Conservation (phyloP, 2,797 vertebrate genomes). For the Alectoris magna region DNA sequence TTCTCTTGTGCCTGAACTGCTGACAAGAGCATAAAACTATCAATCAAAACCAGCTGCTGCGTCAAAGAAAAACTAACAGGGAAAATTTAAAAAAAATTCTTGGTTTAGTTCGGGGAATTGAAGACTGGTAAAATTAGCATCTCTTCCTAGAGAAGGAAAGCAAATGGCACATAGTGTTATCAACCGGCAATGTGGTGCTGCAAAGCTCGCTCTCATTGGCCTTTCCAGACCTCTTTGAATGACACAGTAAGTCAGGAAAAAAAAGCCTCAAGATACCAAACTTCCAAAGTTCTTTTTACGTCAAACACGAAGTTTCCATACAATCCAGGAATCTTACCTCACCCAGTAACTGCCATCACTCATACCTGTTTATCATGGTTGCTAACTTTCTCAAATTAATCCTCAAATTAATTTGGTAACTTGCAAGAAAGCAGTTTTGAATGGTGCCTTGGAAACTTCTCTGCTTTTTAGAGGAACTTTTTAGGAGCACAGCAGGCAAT, state of each 20-base stretch:
- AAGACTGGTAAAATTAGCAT: neutral
- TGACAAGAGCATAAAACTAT: neutral
- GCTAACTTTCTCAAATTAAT: neutral
- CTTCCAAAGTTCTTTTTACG: neutral
- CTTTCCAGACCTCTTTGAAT: neutral
- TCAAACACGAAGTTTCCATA: neutral
- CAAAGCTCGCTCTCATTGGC: neutral
- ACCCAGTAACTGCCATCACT: neutral
- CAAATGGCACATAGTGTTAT: neutral
- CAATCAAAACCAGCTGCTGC: neutral
- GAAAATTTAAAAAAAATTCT: neutral
- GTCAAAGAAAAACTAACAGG: neutral
- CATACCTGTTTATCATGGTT: neutral
- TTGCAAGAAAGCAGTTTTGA: neutral
- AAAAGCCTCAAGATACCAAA: rapidly evolving
- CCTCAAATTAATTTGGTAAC: neutral
- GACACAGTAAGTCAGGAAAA: neutral
- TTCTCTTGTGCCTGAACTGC: neutral
- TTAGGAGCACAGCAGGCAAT: neutral
- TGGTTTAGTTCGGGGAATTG: neutral
- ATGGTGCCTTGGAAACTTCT: neutral
- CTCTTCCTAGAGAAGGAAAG: neutral
- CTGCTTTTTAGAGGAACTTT: constrained; percentile 24
- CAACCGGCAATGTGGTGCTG: rapidly evolving
- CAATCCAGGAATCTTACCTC: neutral